phyloP scores from a whole-genome alignment of 2,113 vertebrate species.

The Misgurnus anguillicaudatus region DNA sequence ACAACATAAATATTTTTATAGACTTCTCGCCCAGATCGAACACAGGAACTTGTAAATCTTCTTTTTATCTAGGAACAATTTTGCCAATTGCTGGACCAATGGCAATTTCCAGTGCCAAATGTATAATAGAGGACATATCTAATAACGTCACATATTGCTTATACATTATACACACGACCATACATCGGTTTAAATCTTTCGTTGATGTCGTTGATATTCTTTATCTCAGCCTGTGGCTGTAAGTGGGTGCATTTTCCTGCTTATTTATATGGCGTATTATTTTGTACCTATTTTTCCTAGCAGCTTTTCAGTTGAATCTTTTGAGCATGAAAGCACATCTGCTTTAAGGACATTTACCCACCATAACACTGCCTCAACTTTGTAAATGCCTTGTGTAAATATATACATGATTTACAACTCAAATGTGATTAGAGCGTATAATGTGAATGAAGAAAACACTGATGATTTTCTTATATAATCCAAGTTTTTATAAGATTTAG shows the following conservation, averaged over 20 bases:
- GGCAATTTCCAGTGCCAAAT: constrained; percentile 99
- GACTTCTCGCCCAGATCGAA: constrained; percentile 65
- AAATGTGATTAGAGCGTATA: constrained; percentile 46
- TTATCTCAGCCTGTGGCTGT: constrained; percentile 85
- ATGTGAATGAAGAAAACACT: constrained; percentile 43
- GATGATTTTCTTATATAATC: constrained; percentile 46
- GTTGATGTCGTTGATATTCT: constrained; percentile 78
- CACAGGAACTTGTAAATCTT: constrained; percentile 58
- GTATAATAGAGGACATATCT: constrained; percentile 87
- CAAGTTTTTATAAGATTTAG: constrained; percentile 38
- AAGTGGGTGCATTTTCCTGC: constrained; percentile 79
- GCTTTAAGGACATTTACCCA: constrained; percentile 79
- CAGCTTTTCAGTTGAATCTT: constrained; percentile 77
- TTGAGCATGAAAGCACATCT: constrained; percentile 83
- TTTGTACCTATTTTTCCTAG: constrained; percentile 78
- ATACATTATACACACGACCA: constrained; percentile 52
- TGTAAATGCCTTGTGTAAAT: constrained; percentile 87
- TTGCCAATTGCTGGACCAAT: constrained; percentile 99
- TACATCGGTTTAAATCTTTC: constrained; percentile 75
- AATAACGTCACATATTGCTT: constrained; percentile 69
- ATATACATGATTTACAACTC: constrained; percentile 48
- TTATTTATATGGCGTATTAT: constrained; percentile 67
- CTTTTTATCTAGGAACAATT: constrained; percentile 80
- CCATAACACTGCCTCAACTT: constrained; percentile 90
- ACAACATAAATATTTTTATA: constrained; percentile 88